Evolutionary conservation across 1,140 invertebrate genomes (phyloP).

Genomic region (Tetragonula clypearis): DNA sequence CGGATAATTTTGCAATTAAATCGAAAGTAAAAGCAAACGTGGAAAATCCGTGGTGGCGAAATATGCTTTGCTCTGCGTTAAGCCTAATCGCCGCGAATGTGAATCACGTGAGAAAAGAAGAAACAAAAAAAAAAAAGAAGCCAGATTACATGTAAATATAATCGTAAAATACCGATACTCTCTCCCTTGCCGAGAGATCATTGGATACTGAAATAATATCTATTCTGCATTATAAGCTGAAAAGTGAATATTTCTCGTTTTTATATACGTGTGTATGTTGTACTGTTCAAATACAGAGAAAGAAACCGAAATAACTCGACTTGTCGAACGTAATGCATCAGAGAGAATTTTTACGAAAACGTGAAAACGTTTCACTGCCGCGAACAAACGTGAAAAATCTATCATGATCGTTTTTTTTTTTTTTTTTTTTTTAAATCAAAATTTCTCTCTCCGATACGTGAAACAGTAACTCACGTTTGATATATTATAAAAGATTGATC

Average conservation of each 20-base stretch:
- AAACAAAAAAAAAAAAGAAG: too few relatives aligned
- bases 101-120: background rate
- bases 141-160: too few relatives aligned
- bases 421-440: background rate
- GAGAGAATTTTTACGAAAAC: background rate
- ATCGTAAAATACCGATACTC: background rate
- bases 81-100: background rate
- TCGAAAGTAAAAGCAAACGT: background rate
- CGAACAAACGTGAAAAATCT: background rate
- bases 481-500: background rate
- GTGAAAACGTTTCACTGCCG: too few relatives aligned
- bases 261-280: background rate
- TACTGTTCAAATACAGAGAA: constrained; percentile 28
- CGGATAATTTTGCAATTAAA: background rate
- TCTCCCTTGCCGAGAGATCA: background rate
- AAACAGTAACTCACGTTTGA: constrained; percentile 19
- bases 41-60: background rate
- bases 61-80: background rate
- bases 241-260: constrained; percentile 18
- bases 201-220: constrained; percentile 29
- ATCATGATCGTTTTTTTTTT: background rate
- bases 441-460: constrained; percentile 28
- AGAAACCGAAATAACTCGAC: background rate
- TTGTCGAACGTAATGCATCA: background rate
- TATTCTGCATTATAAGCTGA: constrained; percentile 38